Evolutionary conservation across 2,113 vertebrate genomes (phyloP), one percentile per base, ranked within the genome.

Genomic region (Callospermophilus lateralis): DNA sequence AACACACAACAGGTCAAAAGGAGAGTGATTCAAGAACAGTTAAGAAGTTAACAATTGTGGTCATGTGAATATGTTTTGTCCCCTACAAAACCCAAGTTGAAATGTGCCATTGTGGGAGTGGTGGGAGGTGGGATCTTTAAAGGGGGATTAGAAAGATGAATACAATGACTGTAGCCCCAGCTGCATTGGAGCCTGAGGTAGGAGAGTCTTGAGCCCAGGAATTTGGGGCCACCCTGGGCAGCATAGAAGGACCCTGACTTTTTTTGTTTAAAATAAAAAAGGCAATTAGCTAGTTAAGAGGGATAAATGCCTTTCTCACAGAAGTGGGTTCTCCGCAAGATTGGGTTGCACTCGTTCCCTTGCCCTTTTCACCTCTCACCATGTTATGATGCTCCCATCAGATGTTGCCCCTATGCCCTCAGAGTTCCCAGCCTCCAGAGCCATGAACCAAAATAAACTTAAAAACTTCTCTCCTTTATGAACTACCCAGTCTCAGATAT

Each of bases 1-100:
- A 67, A 67, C 96, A 97, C 76, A 65, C 87, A 61, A 70, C 81
- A 63, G 96, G 96, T 39, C 58, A 19, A 92, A 94, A 86, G 42
- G n/a, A 79, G 98, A 98, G 97, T 73, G 34, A 19, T 26, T 83
- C 30, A 0, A 86, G 65, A 67, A 39, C 17, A 39, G 8, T 6
- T 51, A 70, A 79, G 65, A 79, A 53, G 4, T 55, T 72, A 19
- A 12, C 53, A n/a, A 37, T 20, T n/a, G 42, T n/a, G 34, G 13
- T 89, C 55, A n/a, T 42, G 7, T 32, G 76, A 88, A 61, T n/a
- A 5, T 32, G 24, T 30, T 20, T 24, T 12, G 8, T 34, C 16
- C 67, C 39, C 65, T 63, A 68, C 28, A 34, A 73, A 63, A 58
- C 11, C 73, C 84, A 37, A 32, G 51, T 22, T 37, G 53, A 73